Base-by-base conservation (phyloP, 2,113 vertebrate species). In the Cavia porcellus region DNA sequence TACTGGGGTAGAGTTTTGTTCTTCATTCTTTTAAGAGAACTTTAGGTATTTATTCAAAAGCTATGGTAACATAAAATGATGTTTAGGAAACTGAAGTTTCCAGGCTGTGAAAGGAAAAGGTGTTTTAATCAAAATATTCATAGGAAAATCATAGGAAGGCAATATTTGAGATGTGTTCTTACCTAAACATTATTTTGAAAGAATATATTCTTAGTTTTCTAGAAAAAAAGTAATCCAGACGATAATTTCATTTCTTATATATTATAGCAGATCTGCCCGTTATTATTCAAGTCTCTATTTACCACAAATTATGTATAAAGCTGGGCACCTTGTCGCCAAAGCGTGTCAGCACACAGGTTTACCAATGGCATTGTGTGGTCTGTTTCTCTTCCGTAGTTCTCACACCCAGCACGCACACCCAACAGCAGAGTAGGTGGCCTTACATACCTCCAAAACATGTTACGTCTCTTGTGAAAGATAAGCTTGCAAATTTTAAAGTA, bases 21-120 rank as follows among this genome's bases (percentile, higher is more conserved):
- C 80, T 81, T 79, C 72, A 77, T 14, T 45, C 38, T 95, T 92
- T 86, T 87, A 25, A 92, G 94, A 87, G n/a, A 89, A 20, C 10
- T 86, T 19, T 57, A 87, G 2, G 10, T 85, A 35, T 61, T 72
- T 20, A 35, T 61, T 96, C 17, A 89, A 92, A 83, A 66, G 70
- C 64, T 52, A 7, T 84, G 11, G 86, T 75, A 32, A 92, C n/a
- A 75, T 35, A 72, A 90, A 77, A 95, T 66, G 12, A 22, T 47
- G 0, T 74, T 89, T 20, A 57, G 7, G 17, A 86, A 68, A 94
- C 28, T 81, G 91, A 55, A n/a, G 17, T 47, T 59, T 84, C 70
- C 81, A 87, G 1, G 14, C 11, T 95, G 86, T 93, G 50, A 89
- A 79, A 70, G 11, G 14, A 61, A 70, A 97, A 85, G 22, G 3